These are phyloP conservation scores for Ridgeia piscesae DNA, from an alignment of 1,140 invertebrate genomes.

Conservation along the genomic window DNA sequence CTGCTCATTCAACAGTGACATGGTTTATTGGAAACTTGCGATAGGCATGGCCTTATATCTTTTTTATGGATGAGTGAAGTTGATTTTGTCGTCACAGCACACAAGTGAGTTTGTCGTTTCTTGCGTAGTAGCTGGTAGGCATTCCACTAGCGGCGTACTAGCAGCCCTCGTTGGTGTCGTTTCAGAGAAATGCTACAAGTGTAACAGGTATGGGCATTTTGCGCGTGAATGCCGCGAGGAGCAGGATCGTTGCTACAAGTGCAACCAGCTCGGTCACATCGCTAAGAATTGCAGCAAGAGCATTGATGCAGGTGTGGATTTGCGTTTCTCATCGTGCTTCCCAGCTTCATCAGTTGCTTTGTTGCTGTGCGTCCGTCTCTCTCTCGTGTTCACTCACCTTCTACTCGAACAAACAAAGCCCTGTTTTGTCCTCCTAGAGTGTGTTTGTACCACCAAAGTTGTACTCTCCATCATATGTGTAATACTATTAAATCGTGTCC, in stretches of 20 bases:
- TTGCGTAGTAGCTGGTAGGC: neutral
- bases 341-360: constrained; percentile 5
- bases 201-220: constrained; percentile 30
- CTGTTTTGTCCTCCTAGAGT: neutral
- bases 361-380: neutral
- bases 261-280: constrained; percentile 85
- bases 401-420: neutral
- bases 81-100: neutral
- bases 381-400: neutral
- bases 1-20: neutral
- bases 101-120: neutral
- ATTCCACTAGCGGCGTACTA: neutral
- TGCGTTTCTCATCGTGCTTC: constrained; percentile 10
- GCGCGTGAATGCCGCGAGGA: constrained; percentile 30
- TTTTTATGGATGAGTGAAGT: neutral
- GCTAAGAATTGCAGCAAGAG: constrained; percentile 72
- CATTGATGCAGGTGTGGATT: constrained; percentile 23
- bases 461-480: neutral
- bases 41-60: neutral
- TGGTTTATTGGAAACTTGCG: neutral
- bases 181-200: constrained; percentile 31
- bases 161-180: neutral
- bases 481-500: neutral
- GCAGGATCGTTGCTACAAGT: constrained; percentile 66
- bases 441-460: neutral